Evolutionary conservation across 2,113 vertebrate genomes (phyloP).

Genomic region (Enhydra lutris): DNA sequence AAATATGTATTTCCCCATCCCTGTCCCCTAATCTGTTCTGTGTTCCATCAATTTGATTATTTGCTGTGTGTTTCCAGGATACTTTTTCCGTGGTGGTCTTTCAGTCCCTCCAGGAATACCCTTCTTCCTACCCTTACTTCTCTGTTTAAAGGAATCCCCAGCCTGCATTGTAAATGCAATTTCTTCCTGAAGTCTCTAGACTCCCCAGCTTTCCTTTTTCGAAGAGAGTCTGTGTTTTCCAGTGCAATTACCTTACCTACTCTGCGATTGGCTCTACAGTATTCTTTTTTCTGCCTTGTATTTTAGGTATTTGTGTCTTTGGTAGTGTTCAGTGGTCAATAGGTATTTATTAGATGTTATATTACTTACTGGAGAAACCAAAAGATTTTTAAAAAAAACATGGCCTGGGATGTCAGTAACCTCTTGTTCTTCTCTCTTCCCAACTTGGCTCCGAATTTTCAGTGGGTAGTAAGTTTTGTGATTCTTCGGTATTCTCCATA

Average conservation of each 20-base stretch:
- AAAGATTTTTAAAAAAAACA: not conserved
- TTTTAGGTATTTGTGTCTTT: not conserved
- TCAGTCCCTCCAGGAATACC: not conserved
- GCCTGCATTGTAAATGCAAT: not conserved
- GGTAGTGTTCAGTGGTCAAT: not conserved
- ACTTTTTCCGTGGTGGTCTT: not conserved
- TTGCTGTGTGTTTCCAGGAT: not conserved
- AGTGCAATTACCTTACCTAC: rapidly evolving
- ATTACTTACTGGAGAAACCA: not conserved
- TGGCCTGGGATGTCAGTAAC: not conserved
- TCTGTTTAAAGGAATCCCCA: not conserved
- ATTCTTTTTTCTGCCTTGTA: not conserved
- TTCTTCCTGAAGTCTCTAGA: not conserved
- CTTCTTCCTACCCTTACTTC: not conserved
- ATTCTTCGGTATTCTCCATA: not conserved
- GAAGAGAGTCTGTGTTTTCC: not conserved
- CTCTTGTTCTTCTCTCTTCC: not conserved
- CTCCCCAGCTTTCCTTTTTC: not conserved
- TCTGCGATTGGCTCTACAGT: not conserved
- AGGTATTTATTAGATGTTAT: not conserved
- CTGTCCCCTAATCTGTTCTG: not conserved
- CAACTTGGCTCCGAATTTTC: not conserved
- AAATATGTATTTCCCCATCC: not conserved
- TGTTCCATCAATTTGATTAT: not conserved
- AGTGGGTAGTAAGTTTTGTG: not conserved